Conservation (phyloP, 2,888 invertebrate species). For the Mythimna loreyi region DNA sequence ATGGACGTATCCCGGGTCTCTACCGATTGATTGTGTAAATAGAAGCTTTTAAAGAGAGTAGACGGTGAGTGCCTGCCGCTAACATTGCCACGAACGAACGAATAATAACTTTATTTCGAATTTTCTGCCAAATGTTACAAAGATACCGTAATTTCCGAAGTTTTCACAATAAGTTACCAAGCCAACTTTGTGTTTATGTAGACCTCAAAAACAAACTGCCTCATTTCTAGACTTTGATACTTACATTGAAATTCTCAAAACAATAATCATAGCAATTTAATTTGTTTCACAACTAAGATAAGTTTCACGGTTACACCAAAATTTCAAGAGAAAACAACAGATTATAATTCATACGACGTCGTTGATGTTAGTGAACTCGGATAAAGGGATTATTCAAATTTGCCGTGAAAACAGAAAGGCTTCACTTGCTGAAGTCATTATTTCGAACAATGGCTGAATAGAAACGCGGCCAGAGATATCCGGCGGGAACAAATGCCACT, state of each 20-base stretch:
- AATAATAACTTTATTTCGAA: conserved; percentile 12
- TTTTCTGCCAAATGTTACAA: neutral
- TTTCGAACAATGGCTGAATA: conserved; percentile 41
- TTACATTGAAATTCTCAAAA: neutral
- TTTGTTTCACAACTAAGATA: neutral
- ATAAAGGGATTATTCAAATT: neutral
- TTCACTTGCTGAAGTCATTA: conserved; percentile 38
- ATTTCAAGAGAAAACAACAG: neutral
- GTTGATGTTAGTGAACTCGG: neutral
- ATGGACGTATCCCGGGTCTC: conserved; percentile 24
- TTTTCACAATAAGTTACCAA: neutral
- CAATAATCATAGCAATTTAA: neutral
- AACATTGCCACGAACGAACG: conserved; percentile 17
- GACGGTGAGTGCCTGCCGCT: conserved; percentile 11
- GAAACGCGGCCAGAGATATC: conserved; percentile 24
- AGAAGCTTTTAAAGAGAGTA: conserved; percentile 34
- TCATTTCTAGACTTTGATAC: neutral
- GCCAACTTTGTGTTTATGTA: neutral
- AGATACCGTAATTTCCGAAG: neutral
- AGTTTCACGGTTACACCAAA: neutral
- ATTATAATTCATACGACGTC: neutral
- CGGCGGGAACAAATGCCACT: conserved; percentile 8
- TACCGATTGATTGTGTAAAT: conserved; percentile 40
- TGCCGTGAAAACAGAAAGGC: conserved; percentile 21
- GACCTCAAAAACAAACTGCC: neutral